Base-by-base conservation (phyloP, 1,140 invertebrate species). In the Saccostrea cuccullata region DNA sequence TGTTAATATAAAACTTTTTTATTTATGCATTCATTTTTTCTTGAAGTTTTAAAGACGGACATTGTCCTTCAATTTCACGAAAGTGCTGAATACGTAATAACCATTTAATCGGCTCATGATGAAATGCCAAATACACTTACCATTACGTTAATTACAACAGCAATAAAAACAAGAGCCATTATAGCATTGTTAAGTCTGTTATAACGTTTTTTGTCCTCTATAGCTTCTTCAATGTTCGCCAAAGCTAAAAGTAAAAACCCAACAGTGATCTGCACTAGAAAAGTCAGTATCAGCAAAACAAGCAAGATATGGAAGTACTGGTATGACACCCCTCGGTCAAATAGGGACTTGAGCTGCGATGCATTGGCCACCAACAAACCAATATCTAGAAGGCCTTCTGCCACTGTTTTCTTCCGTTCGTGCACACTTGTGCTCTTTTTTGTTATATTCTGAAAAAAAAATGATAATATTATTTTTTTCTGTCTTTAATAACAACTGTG, bases 311-410 rank as follows among this genome's bases (percentile, higher is more conserved):
- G 58, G 55, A 73, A 88, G 73, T 88, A 90, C 58, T 84, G 26
- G 17, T 86, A 23, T 55, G 67, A 23, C 8, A 70, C 17, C 6
- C 88, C 88, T 8, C 77, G 30, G 9, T 85, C 55, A 9, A 92
- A 13, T 55, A 92, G 84, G 20, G 90, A 58, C 82, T 90, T 92
- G 20, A 93, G 85, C 55, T 92, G 92, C 30, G 91, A 91, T 55
- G 91, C 90, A 86, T 93, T 93, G 47, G 92, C 89, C 89, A 92
- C 89, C 82, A 90, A 20, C 17, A 92, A 70, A n/a, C 91, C 91
- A 26, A 92, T 85, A 85, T 92, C 91, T 88, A 93, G 84, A 17
- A 92, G 47, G 5, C 92, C 92, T 55, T 93, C 88, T 0, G 91
- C 91, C 58, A 92, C 60, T n/a, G 91, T 92, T 87, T 92, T 92